These are phyloP conservation scores for Drosophila parthenogenetica DNA, from an alignment of 2,888 invertebrate species.

Conservation along the genomic window DNA sequence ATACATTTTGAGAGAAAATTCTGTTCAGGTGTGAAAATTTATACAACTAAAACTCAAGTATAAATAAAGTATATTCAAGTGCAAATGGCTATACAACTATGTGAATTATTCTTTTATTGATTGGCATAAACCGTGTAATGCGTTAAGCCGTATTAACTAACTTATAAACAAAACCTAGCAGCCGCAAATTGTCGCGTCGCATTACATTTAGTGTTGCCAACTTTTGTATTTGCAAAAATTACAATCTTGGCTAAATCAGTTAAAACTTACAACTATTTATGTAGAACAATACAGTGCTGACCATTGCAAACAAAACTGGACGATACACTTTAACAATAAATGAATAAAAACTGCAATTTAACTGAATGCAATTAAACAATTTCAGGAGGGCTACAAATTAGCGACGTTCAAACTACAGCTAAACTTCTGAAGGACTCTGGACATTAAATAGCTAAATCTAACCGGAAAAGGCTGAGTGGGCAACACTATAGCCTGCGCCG, in stretches of 20 bases:
- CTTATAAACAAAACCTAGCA: slow-evolving; percentile 38
- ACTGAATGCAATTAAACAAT: slow-evolving; percentile 6
- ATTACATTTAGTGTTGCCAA: slow-evolving; percentile 70
- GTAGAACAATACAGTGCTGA: background rate
- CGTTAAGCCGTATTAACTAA: slow-evolving; percentile 34
- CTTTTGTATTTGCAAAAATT: slow-evolving; percentile 44
- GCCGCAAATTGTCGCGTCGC: slow-evolving; percentile 71
- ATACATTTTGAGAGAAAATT: slow-evolving; percentile 75
- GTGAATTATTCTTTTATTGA: slow-evolving; percentile 3
- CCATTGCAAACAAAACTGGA: background rate
- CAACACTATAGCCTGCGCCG: slow-evolving; percentile 65
- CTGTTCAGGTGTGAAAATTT: slow-evolving; percentile 63
- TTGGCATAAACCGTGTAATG: slow-evolving; percentile 2
- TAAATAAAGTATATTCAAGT: slow-evolving; percentile 24
- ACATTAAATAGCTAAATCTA: slow-evolving; percentile 42
- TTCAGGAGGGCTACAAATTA: slow-evolving; percentile 25
- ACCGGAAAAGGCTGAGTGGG: slow-evolving; percentile 61
- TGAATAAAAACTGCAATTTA: background rate
- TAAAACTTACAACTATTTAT: background rate
- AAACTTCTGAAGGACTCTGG: slow-evolving; percentile 41
- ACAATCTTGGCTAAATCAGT: slow-evolving; percentile 10
- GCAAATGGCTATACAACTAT: slow-evolving; percentile 4
- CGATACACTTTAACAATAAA: too few relatives aligned
- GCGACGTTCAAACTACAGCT: slow-evolving; percentile 24
- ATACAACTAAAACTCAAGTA: slow-evolving; percentile 24